Conservation (phyloP, 2,797 vertebrate genomes). For the Stomatorhinus walkeri region DNA sequence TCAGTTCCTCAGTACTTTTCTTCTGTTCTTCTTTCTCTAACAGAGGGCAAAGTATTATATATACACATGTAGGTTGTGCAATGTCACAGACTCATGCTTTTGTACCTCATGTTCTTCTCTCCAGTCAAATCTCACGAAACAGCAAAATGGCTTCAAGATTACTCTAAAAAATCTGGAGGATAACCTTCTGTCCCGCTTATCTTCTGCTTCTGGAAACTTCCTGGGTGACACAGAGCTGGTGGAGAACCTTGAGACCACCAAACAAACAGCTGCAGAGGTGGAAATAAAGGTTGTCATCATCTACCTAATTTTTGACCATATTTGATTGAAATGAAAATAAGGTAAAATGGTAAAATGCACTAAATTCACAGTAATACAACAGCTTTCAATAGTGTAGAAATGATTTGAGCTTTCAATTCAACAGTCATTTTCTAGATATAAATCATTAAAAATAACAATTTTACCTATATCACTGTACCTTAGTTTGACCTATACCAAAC, state of each 20-base stretch:
- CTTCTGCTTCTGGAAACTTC: slow-evolving; percentile 87
- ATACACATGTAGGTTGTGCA: background rate
- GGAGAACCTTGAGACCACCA: slow-evolving; percentile 88
- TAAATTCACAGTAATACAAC: background rate
- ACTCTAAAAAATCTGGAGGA: slow-evolving; percentile 90
- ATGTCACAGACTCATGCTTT: background rate
- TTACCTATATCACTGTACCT: background rate
- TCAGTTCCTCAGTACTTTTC: background rate
- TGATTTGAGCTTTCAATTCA: background rate
- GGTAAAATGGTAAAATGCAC: background rate
- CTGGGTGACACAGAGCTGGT: slow-evolving; percentile 82
- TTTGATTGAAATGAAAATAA: background rate
- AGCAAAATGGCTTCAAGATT: slow-evolving; percentile 95
- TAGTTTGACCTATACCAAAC: background rate
- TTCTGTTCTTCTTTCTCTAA: background rate
- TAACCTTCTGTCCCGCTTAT: slow-evolving; percentile 79
- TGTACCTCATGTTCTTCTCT: slow-evolving; percentile 30
- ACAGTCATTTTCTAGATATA: background rate
- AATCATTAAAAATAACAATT: background rate
- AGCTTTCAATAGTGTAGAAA: background rate
- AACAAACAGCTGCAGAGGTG: slow-evolving; percentile 82
- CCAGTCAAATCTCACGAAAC: slow-evolving; percentile 83
- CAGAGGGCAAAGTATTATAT: slow-evolving; percentile 2
- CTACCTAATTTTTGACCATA: background rate
- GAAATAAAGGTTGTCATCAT: slow-evolving; percentile 71